Conservation (phyloP, 2,797 vertebrate genomes). For the Picus viridis region DNA sequence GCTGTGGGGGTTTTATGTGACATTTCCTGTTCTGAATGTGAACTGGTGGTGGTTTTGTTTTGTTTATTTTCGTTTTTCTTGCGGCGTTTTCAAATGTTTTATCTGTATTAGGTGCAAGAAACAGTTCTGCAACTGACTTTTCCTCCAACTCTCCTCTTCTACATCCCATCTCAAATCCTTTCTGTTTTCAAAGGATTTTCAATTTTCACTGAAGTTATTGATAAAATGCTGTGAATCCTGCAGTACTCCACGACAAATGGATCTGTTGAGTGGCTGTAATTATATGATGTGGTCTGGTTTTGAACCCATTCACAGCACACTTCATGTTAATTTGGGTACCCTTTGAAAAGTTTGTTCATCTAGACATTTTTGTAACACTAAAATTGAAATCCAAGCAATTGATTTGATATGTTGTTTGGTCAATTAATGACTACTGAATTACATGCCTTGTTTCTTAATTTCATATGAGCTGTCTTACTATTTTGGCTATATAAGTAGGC, state of each 20-base stretch:
- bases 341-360: neutral
- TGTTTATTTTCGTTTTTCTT: neutral
- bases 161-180: neutral
- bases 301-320: neutral
- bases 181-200: neutral
- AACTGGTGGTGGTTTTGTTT: neutral
- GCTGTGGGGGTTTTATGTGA: neutral
- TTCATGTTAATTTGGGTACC: neutral
- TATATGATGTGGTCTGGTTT: neutral
- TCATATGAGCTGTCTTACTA: neutral
- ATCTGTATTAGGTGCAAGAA: neutral
- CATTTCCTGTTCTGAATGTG: neutral
- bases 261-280: neutral
- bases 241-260: neutral
- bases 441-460: neutral
- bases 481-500: neutral
- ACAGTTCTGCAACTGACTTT: neutral
- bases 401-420: neutral
- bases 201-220: neutral
- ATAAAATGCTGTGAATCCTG: neutral
- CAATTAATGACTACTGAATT: neutral
- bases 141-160: neutral
- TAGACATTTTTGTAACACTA: neutral
- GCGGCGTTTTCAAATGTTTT: neutral
- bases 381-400: neutral